A percentile compares a stretch with the other conserved stretches of the same genome.
Evolutionary conservation across 1,140 invertebrate genomes (phyloP).

Genomic region (Monomorium pharaonis): DNA sequence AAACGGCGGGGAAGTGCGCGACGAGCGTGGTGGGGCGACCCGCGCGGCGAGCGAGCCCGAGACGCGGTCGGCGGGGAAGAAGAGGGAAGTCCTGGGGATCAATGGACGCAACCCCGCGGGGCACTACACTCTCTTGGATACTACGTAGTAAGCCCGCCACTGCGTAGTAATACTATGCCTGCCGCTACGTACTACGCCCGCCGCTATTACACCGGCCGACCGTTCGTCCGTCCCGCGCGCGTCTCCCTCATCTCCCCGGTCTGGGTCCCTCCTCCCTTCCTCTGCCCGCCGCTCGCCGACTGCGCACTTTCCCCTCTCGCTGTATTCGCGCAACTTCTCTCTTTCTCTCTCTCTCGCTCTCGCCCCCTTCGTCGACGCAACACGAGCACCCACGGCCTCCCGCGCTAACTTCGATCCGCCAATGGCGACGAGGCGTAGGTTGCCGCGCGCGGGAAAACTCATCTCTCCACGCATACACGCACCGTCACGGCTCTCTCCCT

Average conservation of each 20-base stretch:
- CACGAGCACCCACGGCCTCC: constrained; percentile 73
- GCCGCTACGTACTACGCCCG: constrained; percentile 70
- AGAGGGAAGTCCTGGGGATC: constrained; percentile 69
- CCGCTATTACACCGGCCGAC: constrained; percentile 62
- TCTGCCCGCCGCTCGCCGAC: not conserved
- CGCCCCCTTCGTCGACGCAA: constrained; percentile 44
- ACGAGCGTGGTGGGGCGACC: constrained; percentile 24
- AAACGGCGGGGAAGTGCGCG: constrained; percentile 23
- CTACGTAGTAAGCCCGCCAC: constrained; percentile 73
- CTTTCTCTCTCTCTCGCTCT: constrained; percentile 17
- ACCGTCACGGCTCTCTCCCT: constrained; percentile 6
- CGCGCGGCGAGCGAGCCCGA: constrained; percentile 22
- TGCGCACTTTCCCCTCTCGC: constrained; percentile 43
- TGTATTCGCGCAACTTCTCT: constrained; percentile 17
- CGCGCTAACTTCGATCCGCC: constrained; percentile 71
- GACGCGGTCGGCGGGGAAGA: constrained; percentile 33
- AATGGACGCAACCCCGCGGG: constrained; percentile 79
- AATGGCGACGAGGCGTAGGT: constrained; percentile 67
- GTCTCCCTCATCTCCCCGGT: not conserved
- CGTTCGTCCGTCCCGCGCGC: constrained; percentile 25
- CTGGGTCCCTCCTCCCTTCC: constrained; percentile 8
- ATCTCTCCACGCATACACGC: constrained; percentile 65
- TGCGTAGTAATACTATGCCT: constrained; percentile 74
- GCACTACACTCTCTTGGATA: constrained; percentile 75
- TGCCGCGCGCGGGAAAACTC: constrained; percentile 80